These are phyloP conservation scores for Epirrhoe tristata DNA, from an alignment of 2,888 invertebrate species.

Conservation along the genomic window DNA sequence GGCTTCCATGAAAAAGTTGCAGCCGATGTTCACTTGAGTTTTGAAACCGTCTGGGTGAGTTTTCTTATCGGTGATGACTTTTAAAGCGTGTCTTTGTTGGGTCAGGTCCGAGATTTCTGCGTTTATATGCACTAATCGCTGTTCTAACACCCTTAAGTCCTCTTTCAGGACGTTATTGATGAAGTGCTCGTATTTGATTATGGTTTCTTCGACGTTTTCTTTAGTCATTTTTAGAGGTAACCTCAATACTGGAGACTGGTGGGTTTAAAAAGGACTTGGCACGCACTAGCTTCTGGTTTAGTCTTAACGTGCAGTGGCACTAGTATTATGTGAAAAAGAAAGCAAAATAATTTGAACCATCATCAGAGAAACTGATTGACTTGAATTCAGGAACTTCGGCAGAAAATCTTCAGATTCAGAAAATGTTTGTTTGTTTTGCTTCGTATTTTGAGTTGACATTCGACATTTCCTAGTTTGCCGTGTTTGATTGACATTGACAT, in stretches of 20 bases:
- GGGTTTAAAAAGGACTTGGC: not conserved
- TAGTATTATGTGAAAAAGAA: not conserved
- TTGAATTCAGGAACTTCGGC: too few relatives aligned
- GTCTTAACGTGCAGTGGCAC: not conserved
- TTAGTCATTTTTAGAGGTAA: constrained; percentile 53
- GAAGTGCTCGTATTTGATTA: constrained; percentile 87
- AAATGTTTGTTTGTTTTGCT: too few relatives aligned
- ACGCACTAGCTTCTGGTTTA: not conserved
- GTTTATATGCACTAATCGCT: constrained; percentile 86
- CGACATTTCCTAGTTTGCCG: too few relatives aligned
- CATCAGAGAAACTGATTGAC: not conserved
- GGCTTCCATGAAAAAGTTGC: constrained; percentile 93
- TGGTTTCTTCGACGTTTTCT: constrained; percentile 54
- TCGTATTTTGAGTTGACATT: too few relatives aligned
- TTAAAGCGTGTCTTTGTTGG: constrained; percentile 89
- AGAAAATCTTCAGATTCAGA: not conserved
- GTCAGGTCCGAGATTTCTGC: constrained; percentile 89
- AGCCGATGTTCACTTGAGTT: constrained; percentile 90
- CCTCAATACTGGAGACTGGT: not conserved
- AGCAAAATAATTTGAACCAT: not conserved
- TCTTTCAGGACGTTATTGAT: constrained; percentile 92
- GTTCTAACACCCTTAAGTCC: constrained; percentile 87
- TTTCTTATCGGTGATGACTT: constrained; percentile 85
- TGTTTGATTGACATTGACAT: not conserved
- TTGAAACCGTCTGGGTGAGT: constrained; percentile 78